Evolutionary conservation across 2,888 invertebrate species (phyloP), one percentile per base, ranked within the genome.

Genomic region (Chloromyia formosa): DNA sequence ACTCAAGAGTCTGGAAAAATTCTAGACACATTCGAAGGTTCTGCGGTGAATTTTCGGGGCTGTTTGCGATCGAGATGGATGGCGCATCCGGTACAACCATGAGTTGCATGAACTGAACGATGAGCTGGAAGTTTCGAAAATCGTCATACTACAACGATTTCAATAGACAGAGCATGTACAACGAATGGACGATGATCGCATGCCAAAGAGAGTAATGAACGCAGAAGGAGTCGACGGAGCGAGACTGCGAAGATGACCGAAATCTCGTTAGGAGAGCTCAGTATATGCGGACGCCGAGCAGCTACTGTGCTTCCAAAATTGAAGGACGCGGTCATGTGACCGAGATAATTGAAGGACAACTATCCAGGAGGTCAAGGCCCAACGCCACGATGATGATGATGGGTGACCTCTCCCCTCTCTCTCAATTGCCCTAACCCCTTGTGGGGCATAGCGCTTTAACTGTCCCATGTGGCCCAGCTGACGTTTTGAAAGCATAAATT

Each of bases 41-140:
- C 22, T 75, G 10, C 61, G 77, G 42, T 45, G 71, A 54, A 77
- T 77, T 14, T 75, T 54, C 20, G 76, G 77, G 20, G 56, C 74
- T 1, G 60, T 74, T 23, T 61, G 58, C 22, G 56, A 49, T 2
- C 35, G 68, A 12, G 53, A 35, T 7, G 3, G 7, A 35, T 35
- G 27, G 75, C 68, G 54, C 45, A 76, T 73, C 35, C 74, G 53
- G 14, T 54, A 54, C 53, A 68, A 49, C 49, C 22, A 68, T 27
- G 68, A 54, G 54, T 27, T 53, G 27, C 7, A 35, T 35, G 3
- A 35, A 35, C 7, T 35, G 14, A 20, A 68, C 35, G 27, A 53
- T n/a, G 49, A 68, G 56, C 20, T 22, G 18, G 20, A 16, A 22
- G 56, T 56, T 1, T 56, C 20, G 56, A 56, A 20, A 20, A 10